Evolutionary conservation across 2,797 vertebrate species (phyloP).

Genomic region (Eleutherodactylus coqui): DNA sequence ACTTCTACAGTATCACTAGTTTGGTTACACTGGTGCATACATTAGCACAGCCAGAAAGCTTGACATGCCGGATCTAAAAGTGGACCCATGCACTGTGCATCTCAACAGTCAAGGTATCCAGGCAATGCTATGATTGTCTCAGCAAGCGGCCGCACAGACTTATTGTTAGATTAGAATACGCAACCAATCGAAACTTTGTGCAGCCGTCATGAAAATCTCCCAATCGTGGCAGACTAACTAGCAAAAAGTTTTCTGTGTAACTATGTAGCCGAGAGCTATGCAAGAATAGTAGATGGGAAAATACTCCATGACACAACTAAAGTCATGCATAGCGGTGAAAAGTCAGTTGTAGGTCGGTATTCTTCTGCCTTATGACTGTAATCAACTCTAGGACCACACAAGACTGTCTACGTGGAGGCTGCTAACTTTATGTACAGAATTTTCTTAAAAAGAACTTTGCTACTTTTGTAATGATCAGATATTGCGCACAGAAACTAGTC

Average conservation of each 20-base stretch:
- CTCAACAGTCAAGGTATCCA: neutral
- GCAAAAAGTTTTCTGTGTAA: neutral
- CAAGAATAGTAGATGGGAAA: neutral
- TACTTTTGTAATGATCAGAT: slow-evolving; percentile 13
- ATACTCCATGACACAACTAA: neutral
- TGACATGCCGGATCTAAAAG: neutral
- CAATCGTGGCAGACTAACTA: neutral
- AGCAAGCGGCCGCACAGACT: neutral
- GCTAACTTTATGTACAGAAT: neutral
- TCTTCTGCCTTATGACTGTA: slow-evolving; percentile 6
- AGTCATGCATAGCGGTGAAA: neutral
- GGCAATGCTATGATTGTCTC: slow-evolving; percentile 21
- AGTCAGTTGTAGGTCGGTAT: neutral
- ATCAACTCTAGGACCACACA: neutral
- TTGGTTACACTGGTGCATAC: neutral
- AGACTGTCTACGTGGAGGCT: neutral
- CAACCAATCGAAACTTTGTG: neutral
- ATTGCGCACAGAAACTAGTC: slow-evolving; percentile 1
- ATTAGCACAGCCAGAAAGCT: slow-evolving; percentile 1
- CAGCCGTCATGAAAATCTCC: neutral
- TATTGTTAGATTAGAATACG: neutral
- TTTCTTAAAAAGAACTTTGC: slow-evolving; percentile 2
- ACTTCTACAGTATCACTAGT: slow-evolving; percentile 5
- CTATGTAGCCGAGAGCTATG: neutral
- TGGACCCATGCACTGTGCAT: neutral